Percentiles rank a stretch among this genome's conserved stretches.
Conservation (phyloP, 1,140 invertebrate species). For the Cydia splendana region DNA sequence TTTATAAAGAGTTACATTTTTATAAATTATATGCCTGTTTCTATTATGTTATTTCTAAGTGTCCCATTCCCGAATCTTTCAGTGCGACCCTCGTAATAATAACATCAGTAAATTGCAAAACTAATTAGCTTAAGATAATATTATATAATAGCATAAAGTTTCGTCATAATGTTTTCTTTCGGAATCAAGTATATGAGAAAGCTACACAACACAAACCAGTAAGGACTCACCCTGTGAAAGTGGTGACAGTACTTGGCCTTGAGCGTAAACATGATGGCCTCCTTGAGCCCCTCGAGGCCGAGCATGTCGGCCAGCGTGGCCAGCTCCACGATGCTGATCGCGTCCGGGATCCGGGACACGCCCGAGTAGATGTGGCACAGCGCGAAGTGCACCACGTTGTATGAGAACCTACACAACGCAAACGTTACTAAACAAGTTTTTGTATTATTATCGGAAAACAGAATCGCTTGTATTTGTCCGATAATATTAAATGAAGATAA, state of each 20-base stretch:
- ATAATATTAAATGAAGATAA: constrained; percentile 35
- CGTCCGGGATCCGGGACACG: constrained; percentile 90
- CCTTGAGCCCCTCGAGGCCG: constrained; percentile 92
- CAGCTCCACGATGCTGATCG: constrained; percentile 91
- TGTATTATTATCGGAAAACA: no score
- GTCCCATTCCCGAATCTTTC: no score
- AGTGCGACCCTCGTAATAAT: no score
- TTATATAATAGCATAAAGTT: no score
- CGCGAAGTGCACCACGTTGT: constrained; percentile 92
- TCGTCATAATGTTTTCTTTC: no score
- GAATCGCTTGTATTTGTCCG: neutral
- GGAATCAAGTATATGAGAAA: no score
- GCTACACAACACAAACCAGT: neutral
- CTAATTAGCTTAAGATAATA: no score
- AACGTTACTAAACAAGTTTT: no score
- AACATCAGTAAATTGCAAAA: no score
- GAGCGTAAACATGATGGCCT: constrained; percentile 92
- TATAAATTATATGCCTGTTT: no score
- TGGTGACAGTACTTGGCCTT: constrained; percentile 95
- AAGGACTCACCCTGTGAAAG: constrained; percentile 87
- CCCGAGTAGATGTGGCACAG: constrained; percentile 96
- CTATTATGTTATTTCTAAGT: no score
- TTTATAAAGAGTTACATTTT: no score
- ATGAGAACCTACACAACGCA: constrained; percentile 83
- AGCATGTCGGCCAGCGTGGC: constrained; percentile 93